Percentiles rank a stretch among this genome's conserved stretches.
These are phyloP conservation scores for Planiliza haematocheilus DNA, from an alignment of 2,113 vertebrate species.

Conservation along the genomic window DNA sequence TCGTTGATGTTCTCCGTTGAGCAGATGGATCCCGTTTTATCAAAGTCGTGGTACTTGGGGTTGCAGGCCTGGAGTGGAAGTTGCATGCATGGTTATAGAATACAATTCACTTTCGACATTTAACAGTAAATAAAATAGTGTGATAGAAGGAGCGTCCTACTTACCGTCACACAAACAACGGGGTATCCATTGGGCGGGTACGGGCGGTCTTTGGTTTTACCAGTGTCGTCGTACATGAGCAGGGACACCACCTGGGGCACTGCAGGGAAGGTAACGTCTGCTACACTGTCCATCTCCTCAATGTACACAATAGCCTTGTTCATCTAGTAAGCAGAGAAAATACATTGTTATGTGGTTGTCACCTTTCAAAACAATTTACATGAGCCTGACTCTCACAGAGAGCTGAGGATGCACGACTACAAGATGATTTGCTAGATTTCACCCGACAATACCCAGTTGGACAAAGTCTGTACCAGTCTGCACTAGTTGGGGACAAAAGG, in stretches of 20 bases:
- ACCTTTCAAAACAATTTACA: neutral
- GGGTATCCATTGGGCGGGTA: constrained; percentile 83
- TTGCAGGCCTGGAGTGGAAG: constrained; percentile 83
- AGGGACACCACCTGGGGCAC: constrained; percentile 86
- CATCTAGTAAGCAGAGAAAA: constrained; percentile 72
- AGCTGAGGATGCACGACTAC: no score
- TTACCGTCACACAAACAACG: constrained; percentile 85
- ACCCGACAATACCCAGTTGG: no score
- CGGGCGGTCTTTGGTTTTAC: constrained; percentile 78
- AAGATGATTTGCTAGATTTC: no score
- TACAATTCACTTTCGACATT: neutral
- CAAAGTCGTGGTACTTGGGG: constrained; percentile 87
- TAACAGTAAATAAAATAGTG: neutral
- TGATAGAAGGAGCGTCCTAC: constrained; percentile 1
- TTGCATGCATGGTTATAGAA: neutral
- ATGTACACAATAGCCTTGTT: constrained; percentile 87
- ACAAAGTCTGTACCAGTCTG: no score
- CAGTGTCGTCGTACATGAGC: constrained; percentile 83
- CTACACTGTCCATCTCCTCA: constrained; percentile 87
- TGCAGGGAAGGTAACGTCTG: constrained; percentile 86
- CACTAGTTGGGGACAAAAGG: no score
- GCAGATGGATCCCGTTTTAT: constrained; percentile 90
- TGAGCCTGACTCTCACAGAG: no score
- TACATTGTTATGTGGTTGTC: neutral
- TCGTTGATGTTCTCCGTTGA: constrained; percentile 86